Evolutionary conservation across 2,113 vertebrate genomes (phyloP), one percentile per base, ranked within the genome.

Genomic region (Epinephelus fuscoguttatus): DNA sequence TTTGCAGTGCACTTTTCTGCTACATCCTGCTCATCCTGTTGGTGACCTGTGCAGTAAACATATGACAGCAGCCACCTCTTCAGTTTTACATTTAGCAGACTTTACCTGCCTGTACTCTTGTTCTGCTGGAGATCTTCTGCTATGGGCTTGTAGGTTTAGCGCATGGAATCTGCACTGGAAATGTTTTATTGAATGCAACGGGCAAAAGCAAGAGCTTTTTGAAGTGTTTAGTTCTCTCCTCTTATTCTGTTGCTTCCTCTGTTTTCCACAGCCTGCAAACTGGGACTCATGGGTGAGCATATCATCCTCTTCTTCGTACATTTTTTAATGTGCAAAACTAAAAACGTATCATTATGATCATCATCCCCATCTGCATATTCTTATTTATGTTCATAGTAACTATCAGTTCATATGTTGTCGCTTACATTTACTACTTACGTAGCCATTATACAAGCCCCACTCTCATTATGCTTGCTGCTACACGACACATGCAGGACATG

Each of bases 261-360:
- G 0, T 81, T 88, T 64, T 75, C 60, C 14, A 70, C 87, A 94
- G 92, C 80, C 89, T 60, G 84, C 85, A 80, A 91, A 92, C 88
- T 93, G 92, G 92, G 94, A 94, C 60, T 93, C 94, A 53, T 94
- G 93, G 94, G 94, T 94, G 91, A 94, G 94, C 25, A 10, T 2
- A 5, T 30, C 21, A 61, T 40, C 5, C 23, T 66, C 47, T 49
- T n/a, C 6, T 0, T 11, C 7, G 53, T 6, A 25, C 10, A 14
- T 25, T 23, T 56, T 17, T 23, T 55, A 33, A 52, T 33, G 21
- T 23, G 2, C 21, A 72, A 50, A 61, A 55, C 56, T 25, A 17
- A 25, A 37, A 12, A 59, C 40, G 27, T 33, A n/a, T 27, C 52
- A 76, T 71, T 72, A 40, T 80, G 21, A 67, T 79, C 63, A 78